Evolutionary conservation across 1,140 invertebrate species (phyloP), one percentile per base, ranked within the genome.

Genomic region (Heliothis subflexa): DNA sequence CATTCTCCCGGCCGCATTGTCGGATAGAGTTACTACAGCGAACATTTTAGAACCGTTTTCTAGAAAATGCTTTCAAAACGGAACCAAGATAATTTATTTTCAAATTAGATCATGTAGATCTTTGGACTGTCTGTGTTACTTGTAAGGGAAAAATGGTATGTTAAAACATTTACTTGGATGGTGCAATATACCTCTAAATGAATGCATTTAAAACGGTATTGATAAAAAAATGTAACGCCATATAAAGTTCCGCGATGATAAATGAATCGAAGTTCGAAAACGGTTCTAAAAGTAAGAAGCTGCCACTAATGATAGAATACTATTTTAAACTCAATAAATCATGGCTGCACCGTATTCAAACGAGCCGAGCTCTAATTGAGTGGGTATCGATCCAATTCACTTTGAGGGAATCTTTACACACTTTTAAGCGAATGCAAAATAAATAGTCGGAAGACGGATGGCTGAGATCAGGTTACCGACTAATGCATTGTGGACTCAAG

Each of bases 401-500:
- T 70, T 52, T 50, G 21, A n/a, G 50, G 16, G 13, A 70, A 50
- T 70, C 62, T 49, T 66, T 40, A 18, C n/a, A 45, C 14, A 40
- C 62, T 49, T 49, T 66, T 49, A 70, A 52, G 66, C 49, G 59
- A 74, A 74, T 79, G 28, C 61, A 73, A 74, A 74, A 73, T 62
- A 57, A 79, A 79, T 74, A 79, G 28, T 0, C n/a, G 28, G 45
- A 74, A 66, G 78, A 79, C 62, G 61, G 71, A 79, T 79, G 70
- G 59, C 21, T 55, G 12, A 2, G 64, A 52, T 80, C 64, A 76
- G 55, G 59, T 80, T 80, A 76, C 78, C 12, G 55, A 21, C 68
- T 80, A 80, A 80, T 80, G 78, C 73, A 71, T 71, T 70, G 52
- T 40, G n/a, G 72, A 57, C 50, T 47, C 50, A 28, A 70, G 76